Base-by-base conservation (phyloP, 2,797 vertebrate genomes). In the Ctenosaura bakeri region DNA sequence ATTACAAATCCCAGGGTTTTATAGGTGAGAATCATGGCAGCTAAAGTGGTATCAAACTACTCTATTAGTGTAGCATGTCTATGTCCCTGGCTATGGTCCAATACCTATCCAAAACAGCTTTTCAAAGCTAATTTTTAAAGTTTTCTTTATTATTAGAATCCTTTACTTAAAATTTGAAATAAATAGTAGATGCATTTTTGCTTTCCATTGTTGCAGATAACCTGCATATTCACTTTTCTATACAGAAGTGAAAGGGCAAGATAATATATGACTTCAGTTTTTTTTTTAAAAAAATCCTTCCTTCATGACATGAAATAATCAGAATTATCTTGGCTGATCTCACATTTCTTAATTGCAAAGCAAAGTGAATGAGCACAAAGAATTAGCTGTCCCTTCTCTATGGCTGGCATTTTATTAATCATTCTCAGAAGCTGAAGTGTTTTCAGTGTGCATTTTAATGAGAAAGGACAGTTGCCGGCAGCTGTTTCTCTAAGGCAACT, bases 371-470 rank as follows among this genome's bases (percentile, higher is more conserved):
- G 92, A 46, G 88, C 71, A 95, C 83, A 91, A 93, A 90, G 82
- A 50, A 90, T 92, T 91, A 93, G 93, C 88, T 94, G 88, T 89
- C 85, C 88, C 91, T 95, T 96, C 91, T 93, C 93, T 87, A 89
- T 35, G 29, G 52, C 66, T 66, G 0, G 56, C 69, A 87, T 91
- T 93, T 95, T 89, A 95, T 90, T 94, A 94, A 91, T 88, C 89
- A 85, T 50, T 95, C 87, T 86, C 82, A 88, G 91, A 92, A 85
- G 89, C 87, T 93, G 87, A 88, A 84, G 64, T 83, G 92, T 95
- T 92, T 92, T 77, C 93, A 91, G 54, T 46, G 77, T 83, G 86
- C 29, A 0, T 89, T 90, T 85, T 93, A 96, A 92, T 94, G 93
- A 90, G 89, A 92, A 90, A 62, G 77, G 95, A 91, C 89, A 76